Percentiles rank a stretch among this genome's conserved stretches.
These are phyloP conservation scores for Psittacus erithacus DNA, from an alignment of 2,113 vertebrate species.

Conservation along the genomic window DNA sequence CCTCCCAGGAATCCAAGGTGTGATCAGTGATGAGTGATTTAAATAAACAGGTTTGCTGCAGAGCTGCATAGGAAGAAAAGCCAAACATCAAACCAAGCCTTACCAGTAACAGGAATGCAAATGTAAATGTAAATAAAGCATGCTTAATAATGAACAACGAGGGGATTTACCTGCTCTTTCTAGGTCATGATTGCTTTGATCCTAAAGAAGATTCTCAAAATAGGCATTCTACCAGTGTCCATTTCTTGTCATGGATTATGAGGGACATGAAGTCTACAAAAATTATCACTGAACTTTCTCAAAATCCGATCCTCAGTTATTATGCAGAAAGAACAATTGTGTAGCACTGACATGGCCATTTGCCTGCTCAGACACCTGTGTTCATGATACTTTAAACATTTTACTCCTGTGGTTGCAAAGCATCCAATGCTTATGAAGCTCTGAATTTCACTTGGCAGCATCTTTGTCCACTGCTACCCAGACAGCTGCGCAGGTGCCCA, in stretches of 20 bases:
- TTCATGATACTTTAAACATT: not conserved
- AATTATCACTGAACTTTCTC: not conserved
- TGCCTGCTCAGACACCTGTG: not conserved
- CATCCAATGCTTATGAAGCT: not conserved
- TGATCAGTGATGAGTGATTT: not conserved
- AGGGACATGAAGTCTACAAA: not conserved
- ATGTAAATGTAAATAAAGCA: not conserved
- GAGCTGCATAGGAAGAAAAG: not conserved
- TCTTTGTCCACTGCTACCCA: not conserved
- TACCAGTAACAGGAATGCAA: not conserved
- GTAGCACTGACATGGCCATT: not conserved
- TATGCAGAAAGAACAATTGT: not conserved
- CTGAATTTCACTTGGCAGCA: not conserved
- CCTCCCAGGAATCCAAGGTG: not conserved
- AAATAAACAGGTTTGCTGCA: not conserved
- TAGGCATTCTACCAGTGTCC: not conserved
- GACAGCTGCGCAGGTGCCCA: not conserved
- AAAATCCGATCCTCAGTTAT: not conserved
- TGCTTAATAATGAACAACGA: not conserved
- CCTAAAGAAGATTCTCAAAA: not conserved
- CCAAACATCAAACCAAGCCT: not conserved
- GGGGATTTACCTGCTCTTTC: not conserved
- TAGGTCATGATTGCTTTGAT: not conserved
- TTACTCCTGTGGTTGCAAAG: not conserved
- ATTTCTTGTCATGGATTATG: not conserved